These are phyloP conservation scores for Acanthurus lineatus DNA, from an alignment of 2,797 vertebrate genomes.

Conservation along the genomic window DNA sequence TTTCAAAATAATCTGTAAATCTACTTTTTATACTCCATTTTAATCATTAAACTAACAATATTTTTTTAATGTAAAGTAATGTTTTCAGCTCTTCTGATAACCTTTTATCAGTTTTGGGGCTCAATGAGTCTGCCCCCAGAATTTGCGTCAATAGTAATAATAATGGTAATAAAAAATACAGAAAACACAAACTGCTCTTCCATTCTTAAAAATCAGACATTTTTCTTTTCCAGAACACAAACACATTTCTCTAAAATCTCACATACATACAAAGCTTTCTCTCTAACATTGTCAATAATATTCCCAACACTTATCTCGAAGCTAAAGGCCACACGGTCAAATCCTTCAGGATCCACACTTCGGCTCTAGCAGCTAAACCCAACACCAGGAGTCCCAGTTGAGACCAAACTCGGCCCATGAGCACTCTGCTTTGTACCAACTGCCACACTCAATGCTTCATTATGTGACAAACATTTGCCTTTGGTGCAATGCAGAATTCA, in stretches of 20 bases:
- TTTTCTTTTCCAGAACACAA: constrained; percentile 20
- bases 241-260: constrained; percentile 35
- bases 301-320: constrained; percentile 45
- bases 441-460: constrained; percentile 41
- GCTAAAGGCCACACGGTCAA: constrained; percentile 67
- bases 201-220: background rate
- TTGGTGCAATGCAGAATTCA: constrained; percentile 50
- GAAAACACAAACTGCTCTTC: background rate
- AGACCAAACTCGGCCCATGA: constrained; percentile 24
- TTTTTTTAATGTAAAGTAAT: no score
- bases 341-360: constrained; percentile 37
- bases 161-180: background rate
- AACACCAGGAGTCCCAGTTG: constrained; percentile 38
- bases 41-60: background rate
- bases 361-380: constrained; percentile 46
- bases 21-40: background rate
- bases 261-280: constrained; percentile 45
- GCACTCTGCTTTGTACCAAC: constrained; percentile 24
- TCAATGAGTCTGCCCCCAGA: constrained; percentile 31
- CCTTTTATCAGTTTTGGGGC: constrained; percentile 21
- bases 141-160: background rate
- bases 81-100: background rate
- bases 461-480: constrained; percentile 54
- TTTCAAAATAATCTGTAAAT: background rate
- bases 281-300: constrained; percentile 17